Evolutionary conservation across 2,113 vertebrate species (phyloP), one percentile per base, ranked within the genome.

Genomic region (Saccopteryx bilineata): DNA sequence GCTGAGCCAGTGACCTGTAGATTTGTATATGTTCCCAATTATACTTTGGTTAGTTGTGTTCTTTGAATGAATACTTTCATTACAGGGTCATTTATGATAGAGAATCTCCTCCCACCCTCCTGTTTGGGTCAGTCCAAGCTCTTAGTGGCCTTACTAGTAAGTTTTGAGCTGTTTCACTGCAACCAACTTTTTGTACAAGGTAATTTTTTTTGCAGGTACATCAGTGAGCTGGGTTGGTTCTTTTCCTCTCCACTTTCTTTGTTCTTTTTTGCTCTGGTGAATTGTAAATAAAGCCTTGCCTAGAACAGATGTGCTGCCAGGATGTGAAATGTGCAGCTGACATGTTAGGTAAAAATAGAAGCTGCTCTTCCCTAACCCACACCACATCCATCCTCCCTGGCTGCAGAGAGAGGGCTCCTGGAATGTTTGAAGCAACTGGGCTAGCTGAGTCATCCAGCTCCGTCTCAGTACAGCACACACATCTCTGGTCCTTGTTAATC

Each of bases 261-360:
- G n/a, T 84, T 92, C 9, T 33, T 28, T 96, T 95, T 88, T 31
- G 48, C 85, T 82, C 28, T 56, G 91, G 56, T 68, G 13, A 33
- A 78, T 46, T 83, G 54, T 76, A 87, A 93, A 48, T 91, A 89
- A 90, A 95, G 56, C 68, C 95, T 89, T 86, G 52, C 71, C 23
- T 63, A 48, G 94, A 86, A 54, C 83, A 87, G 56, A 63, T 83
- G 69, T 72, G 82, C 63, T 65, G 26, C 91, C 69, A 81, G 80
- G 66, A 76, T 87, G 71, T 56, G 72, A 78, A 71, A 76, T 61
- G 48, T 33, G 19, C 58, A 74, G 72, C 58, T 87, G 74, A 68
- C 79, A 69, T 52, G 58, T 63, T 46, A 71, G 68, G 58, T 93
- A 80, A 96, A 96, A 95, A 80, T n/a, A 95, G 93, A 80, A 86